phyloP scores from a whole-genome alignment of 2,888 invertebrate genomes.

The Monochamus alternatus region DNA sequence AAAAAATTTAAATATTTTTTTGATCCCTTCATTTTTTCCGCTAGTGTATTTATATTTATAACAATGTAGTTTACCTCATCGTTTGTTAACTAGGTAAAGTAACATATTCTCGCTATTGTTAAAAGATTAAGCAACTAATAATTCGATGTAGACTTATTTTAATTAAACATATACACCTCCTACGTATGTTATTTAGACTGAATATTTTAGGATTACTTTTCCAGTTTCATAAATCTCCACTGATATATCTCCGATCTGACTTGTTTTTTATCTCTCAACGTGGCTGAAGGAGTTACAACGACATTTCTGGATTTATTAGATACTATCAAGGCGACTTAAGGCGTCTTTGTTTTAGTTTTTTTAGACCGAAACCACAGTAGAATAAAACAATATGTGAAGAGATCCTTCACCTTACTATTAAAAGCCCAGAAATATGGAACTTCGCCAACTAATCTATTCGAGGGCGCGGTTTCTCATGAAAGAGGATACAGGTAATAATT shows the following conservation, averaged over 20 bases:
- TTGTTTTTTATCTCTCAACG: neutral
- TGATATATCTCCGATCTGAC: neutral
- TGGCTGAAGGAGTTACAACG: neutral
- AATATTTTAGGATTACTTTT: neutral
- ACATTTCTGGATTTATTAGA: conserved; percentile 5
- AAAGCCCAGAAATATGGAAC: conserved; percentile 3
- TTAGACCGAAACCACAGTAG: neutral
- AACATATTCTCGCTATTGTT: no score
- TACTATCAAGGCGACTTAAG: neutral
- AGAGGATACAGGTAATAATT: no score
- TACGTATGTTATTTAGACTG: no score
- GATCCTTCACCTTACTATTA: conserved; percentile 7
- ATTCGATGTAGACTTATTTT: no score
- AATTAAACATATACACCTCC: no score
- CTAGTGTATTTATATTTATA: no score
- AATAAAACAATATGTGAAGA: neutral
- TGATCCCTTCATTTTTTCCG: no score
- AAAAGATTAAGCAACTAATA: no score
- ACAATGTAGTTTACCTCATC: no score
- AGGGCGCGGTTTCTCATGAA: no score
- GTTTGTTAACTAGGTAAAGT: no score
- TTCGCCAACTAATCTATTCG: neutral
- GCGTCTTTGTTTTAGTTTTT: neutral
- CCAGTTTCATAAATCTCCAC: neutral
- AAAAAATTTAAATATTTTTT: no score